Conservation (phyloP, 2,113 vertebrate species). For the Dissostichus mawsoni region DNA sequence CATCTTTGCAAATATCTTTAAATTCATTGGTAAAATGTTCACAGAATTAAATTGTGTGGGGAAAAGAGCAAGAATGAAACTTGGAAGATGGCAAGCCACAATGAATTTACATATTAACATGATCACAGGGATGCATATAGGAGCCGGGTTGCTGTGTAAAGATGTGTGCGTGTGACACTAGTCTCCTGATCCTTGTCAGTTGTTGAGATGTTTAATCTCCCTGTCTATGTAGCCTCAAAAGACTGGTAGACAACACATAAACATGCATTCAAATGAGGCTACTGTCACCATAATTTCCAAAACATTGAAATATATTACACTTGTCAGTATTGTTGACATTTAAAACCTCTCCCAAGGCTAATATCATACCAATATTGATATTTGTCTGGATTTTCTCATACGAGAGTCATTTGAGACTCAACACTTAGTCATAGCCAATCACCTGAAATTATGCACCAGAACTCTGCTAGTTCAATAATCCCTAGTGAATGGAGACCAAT, state of each 20-base stretch:
- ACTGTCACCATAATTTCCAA: background rate
- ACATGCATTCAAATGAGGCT: slow-evolving; percentile 24
- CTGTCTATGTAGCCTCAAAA: slow-evolving; percentile 24
- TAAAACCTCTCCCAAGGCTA: slow-evolving; percentile 16
- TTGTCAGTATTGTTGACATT: slow-evolving; percentile 39
- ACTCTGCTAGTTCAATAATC: slow-evolving; percentile 19
- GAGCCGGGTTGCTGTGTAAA: no score
- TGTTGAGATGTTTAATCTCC: slow-evolving; percentile 35
- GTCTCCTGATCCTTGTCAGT: slow-evolving; percentile 35
- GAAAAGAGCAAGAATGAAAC: no score
- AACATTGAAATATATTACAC: slow-evolving; percentile 7
- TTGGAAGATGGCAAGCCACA: no score
- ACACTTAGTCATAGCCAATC: slow-evolving; percentile 26
- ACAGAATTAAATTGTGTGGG: no score
- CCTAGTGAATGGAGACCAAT: slow-evolving; percentile 4
- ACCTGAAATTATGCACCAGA: slow-evolving; percentile 16
- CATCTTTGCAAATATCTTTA: no score
- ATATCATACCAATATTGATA: background rate
- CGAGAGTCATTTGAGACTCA: background rate
- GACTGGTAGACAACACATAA: slow-evolving; percentile 9
- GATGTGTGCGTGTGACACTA: background rate
- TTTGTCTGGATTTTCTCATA: no score
- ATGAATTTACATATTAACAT: no score
- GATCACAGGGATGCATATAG: no score
- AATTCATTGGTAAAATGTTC: no score